Base-by-base conservation (phyloP, 2,113 vertebrate genomes). In the Caranx ignobilis region DNA sequence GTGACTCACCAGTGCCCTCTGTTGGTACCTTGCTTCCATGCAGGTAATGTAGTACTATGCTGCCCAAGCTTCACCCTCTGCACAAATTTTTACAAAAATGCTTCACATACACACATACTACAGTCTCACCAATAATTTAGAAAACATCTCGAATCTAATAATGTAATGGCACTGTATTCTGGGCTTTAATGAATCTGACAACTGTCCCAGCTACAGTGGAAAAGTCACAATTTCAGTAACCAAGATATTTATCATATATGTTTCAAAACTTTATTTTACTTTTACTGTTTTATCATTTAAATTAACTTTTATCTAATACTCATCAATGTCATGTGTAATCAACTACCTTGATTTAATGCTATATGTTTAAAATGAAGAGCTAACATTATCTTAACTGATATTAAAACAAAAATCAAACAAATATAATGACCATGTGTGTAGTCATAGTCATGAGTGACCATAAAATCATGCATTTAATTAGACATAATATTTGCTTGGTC, bases 1-100 rank as follows among this genome's bases (percentile, higher is more conserved):
- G 18, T 74, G 65, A 85, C 87, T 88, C 87, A 45, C 62, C 15
- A 61, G 87, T 81, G 87, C 89, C 31, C 87, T 85, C 93, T 94
- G 79, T 57, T 86, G 93, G 92, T 4, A n/a, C 32, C 0, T 39
- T 37, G 11, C 6, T 5, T 41, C 19, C 19, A 35, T 74, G 21
- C 63, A 79, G 15, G 15, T 63, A 13, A 5, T n/a, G 26, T 15
- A 16, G 12, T 0, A 4, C 15, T 12, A 21, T 41, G n/a, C 9
- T 43, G 35, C 41, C 12, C 0, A 11, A 21, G 21, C 56, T 16
- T 32, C 18, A 45, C 2, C 8, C 37, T 37, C 11, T n/a, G 10
- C 26, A 47, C 13, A 64, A 1, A 50, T 19, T 19, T 34, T 67
- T 41, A 39, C 55, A 60, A 7, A 12, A n/a, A 61, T 32, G 5